These are phyloP conservation scores for Anodontia alba DNA, from an alignment of 2,888 invertebrate genomes.

Conservation along the genomic window DNA sequence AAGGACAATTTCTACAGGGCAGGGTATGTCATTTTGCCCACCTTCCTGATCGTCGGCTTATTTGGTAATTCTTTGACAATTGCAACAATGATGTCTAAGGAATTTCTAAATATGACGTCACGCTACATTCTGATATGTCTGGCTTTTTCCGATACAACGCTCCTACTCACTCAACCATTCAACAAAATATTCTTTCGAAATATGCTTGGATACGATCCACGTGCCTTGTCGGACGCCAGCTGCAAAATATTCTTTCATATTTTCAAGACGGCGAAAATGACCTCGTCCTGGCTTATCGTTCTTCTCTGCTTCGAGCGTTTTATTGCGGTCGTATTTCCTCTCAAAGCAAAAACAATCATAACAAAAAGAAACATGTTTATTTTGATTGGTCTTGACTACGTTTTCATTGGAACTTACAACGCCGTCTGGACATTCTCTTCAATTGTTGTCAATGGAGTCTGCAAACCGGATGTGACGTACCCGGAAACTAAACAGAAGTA, in stretches of 20 bases:
- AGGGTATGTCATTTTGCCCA: slow-evolving; percentile 58
- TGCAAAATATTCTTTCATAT: slow-evolving; percentile 72
- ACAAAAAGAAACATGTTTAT: slow-evolving; percentile 53
- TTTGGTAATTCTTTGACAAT: slow-evolving; percentile 68
- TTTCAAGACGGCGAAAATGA: slow-evolving; percentile 69
- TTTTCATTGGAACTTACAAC: slow-evolving; percentile 59
- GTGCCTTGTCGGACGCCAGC: slow-evolving; percentile 61
- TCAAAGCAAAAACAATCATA: slow-evolving; percentile 62
- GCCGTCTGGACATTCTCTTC: slow-evolving; percentile 66
- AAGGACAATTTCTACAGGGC: slow-evolving; percentile 45
- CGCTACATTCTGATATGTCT: slow-evolving; percentile 66
- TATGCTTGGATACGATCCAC: slow-evolving; percentile 62
- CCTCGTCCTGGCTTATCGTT: slow-evolving; percentile 74
- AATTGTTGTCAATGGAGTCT: slow-evolving; percentile 56
- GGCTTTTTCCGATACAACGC: slow-evolving; percentile 66
- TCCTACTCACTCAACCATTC: slow-evolving; percentile 67
- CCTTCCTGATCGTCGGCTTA: slow-evolving; percentile 62
- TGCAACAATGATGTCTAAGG: slow-evolving; percentile 59
- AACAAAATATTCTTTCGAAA: slow-evolving; percentile 68
- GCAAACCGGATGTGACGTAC: slow-evolving; percentile 55
- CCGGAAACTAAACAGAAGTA: slow-evolving; percentile 42
- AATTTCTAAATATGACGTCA: slow-evolving; percentile 59
- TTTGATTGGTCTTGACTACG: slow-evolving; percentile 50
- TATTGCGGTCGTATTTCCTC: slow-evolving; percentile 68
- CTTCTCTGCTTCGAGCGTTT: slow-evolving; percentile 70